Evolutionary conservation across 2,797 vertebrate genomes (phyloP), one percentile per base, ranked within the genome.

Genomic region (Xiphophorus birchmanni): DNA sequence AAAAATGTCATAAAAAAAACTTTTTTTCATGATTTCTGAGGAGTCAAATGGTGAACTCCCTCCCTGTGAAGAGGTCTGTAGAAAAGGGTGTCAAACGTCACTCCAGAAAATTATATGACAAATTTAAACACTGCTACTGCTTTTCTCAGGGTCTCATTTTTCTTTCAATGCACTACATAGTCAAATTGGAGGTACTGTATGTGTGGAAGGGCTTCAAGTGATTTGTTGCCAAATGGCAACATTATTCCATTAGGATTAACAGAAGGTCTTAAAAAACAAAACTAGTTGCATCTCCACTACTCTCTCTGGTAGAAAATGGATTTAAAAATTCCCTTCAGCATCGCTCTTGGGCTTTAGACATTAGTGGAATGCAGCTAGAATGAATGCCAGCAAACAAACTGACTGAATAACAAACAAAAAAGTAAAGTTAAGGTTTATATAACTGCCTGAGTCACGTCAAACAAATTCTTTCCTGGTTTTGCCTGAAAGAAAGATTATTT

Each of bases 341-440:
- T 17, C n/a, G 56, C 44, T 78, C 65, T 78, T 17, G 15, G n/a
- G 74, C 71, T 74, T 42, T 7, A 65, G 71, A 54, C 71, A 37
- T 78, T 7, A 84, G 35, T 75, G 84, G 48, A 86, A 80, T 52
- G 29, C 52, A 84, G 63, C 8, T 63, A 52, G 54, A 48, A 77
- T 77, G 58, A 86, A 60, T 79, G 37, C 77, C 56, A 87, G n/a
- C 15, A 78, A 65, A 81, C 37, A 78, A 65, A 80, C 44, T 50
- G 50, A 87, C 78, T 83, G 44, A 75, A 80, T 67, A 74, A 73
- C 54, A 79, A 47, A 79, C 71, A 81, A 40, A 75, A 75, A 73
- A 79, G 50, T n/a, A 71, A 71, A 45, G 12, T 82, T 2, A 71
- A 23, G 35, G 73, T 23, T 84, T 82, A 69, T 81, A 65, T 71